These are phyloP conservation scores for Phocides pigmalion DNA, from an alignment of 1,140 invertebrate genomes.

Conservation along the genomic window DNA sequence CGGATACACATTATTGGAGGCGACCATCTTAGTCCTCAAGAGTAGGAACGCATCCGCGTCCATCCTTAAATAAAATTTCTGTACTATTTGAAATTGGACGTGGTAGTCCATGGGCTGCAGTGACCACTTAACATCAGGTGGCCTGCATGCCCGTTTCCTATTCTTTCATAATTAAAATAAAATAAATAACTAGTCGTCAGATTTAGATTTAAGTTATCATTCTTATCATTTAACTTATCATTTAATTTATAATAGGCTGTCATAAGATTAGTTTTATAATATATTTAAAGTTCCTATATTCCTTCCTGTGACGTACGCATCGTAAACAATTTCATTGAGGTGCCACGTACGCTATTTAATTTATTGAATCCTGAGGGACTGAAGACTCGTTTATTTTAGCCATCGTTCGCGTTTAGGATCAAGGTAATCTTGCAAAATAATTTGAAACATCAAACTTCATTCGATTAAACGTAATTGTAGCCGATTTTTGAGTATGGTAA, in stretches of 20 bases:
- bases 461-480: not conserved
- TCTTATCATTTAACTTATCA: no score
- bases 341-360: constrained; percentile 1
- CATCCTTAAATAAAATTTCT: no score
- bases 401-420: constrained; percentile 3
- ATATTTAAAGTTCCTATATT: no score
- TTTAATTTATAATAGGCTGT: no score
- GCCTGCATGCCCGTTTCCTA: no score
- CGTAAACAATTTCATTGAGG: constrained; percentile 16
- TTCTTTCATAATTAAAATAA: no score
- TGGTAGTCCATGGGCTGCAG: not conserved
- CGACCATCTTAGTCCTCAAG: not conserved
- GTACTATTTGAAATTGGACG: no score
- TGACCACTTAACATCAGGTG: not conserved
- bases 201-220: no score
- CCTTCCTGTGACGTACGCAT: no score
- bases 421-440: constrained; percentile 7
- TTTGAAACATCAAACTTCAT: constrained; percentile 3
- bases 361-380: constrained; percentile 1
- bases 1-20: no score
- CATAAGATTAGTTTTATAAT: no score
- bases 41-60: not conserved
- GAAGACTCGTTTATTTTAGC: constrained; percentile 13
- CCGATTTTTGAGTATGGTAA: not conserved
- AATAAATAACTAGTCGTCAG: no score